Evolutionary conservation across 2,797 vertebrate genomes (phyloP).

Genomic region (Pseudochirops corinnae): DNA sequence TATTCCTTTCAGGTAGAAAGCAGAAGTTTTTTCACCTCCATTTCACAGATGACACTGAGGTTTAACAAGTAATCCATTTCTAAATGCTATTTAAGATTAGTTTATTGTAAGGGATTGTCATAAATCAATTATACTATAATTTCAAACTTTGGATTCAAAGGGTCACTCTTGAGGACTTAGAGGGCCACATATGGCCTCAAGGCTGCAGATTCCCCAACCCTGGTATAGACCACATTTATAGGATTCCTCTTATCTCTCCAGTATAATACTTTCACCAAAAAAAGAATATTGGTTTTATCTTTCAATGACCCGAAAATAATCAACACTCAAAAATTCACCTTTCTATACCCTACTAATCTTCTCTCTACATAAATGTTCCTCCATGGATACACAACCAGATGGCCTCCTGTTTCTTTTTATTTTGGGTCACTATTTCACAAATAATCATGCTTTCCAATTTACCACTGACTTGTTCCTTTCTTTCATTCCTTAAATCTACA

Average conservation of each 20-base stretch:
- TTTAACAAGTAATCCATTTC: not conserved
- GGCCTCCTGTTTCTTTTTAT: not conserved
- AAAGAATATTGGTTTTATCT: not conserved
- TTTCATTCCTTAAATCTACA: not conserved
- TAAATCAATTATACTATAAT: no score
- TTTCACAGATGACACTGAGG: slow-evolving; percentile 6
- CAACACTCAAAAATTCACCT: not conserved
- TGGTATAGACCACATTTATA: not conserved
- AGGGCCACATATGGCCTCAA: no score
- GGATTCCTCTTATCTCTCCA: not conserved
- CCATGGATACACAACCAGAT: not conserved
- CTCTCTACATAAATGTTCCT: not conserved
- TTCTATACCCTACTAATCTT: not conserved
- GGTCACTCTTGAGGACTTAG: no score
- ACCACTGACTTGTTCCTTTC: not conserved
- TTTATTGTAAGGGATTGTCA: not conserved
- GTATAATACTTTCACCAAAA: not conserved
- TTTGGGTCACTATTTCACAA: not conserved
- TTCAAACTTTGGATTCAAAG: no score
- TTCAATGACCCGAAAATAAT: not conserved
- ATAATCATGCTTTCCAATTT: not conserved
- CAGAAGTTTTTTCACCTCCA: not conserved
- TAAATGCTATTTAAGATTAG: not conserved
- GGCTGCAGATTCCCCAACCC: no score
- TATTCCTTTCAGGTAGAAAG: not conserved